Conservation (phyloP, 2,797 vertebrate species). For the Gila robusta region DNA sequence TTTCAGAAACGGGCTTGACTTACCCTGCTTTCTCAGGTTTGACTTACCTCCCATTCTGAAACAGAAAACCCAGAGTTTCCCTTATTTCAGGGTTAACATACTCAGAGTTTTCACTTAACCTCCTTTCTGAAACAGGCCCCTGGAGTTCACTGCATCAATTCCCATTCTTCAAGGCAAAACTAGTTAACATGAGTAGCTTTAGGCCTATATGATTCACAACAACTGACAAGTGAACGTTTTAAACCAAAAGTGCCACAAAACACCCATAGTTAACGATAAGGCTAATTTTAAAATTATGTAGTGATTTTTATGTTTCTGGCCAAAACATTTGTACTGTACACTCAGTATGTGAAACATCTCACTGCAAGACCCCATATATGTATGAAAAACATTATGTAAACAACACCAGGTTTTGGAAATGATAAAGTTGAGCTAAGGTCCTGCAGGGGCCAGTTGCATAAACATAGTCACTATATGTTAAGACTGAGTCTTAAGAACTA, state of each 20-base stretch:
- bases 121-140: too few relatives aligned
- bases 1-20: too few relatives aligned
- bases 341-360: background rate
- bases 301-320: background rate
- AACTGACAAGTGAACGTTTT: background rate
- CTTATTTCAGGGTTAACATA: too few relatives aligned
- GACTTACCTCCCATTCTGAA: too few relatives aligned
- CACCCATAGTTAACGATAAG: background rate
- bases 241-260: background rate
- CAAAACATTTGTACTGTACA: background rate
- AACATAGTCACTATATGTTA: background rate
- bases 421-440: background rate
- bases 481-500: background rate
- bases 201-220: background rate
- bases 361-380: background rate
- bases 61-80: too few relatives aligned
- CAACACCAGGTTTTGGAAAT: background rate
- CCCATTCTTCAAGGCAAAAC: slow-evolving; percentile 44
- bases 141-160: slow-evolving; percentile 50
- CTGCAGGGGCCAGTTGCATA: background rate
- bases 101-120: too few relatives aligned
- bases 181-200: background rate
- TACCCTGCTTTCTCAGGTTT: too few relatives aligned
- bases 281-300: background rate
- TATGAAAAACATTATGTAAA: background rate